Conservation (phyloP, 2,113 vertebrate species). For the Lagopus leucura region DNA sequence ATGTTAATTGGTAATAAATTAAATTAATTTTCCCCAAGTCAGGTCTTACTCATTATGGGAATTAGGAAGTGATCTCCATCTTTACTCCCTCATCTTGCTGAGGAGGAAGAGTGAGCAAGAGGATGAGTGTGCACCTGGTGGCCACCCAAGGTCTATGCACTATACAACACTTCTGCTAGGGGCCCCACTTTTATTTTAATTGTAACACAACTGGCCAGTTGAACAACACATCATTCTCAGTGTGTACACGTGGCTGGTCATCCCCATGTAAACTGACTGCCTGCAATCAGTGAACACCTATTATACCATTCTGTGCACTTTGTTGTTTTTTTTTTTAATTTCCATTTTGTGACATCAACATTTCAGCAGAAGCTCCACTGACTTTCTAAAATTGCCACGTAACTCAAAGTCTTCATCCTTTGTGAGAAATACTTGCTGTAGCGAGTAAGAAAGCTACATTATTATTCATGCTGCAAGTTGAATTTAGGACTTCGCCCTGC, state of each 20-base stretch:
- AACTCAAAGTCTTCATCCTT: neutral
- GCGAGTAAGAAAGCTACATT: accelerated
- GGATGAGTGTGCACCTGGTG: neutral
- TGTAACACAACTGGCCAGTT: neutral
- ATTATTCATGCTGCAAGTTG: neutral
- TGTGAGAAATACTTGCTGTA: neutral
- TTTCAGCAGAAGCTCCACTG: neutral
- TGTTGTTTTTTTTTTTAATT: neutral
- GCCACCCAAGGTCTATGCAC: neutral
- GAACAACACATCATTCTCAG: neutral
- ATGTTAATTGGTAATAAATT: neutral
- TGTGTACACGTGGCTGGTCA: neutral
- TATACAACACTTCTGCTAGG: neutral
- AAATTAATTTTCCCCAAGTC: neutral
- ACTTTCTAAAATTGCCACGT: neutral
- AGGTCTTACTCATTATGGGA: neutral
- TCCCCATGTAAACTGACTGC: neutral
- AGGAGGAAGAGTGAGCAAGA: neutral
- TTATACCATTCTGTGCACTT: neutral
- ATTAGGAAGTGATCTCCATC: neutral
- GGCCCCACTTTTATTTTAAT: neutral
- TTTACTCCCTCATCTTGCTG: neutral
- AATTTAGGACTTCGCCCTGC: neutral
- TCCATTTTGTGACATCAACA: neutral
- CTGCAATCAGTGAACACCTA: neutral